Base-by-base conservation (phyloP, 1,140 invertebrate genomes). In the Micrasema longulum region DNA sequence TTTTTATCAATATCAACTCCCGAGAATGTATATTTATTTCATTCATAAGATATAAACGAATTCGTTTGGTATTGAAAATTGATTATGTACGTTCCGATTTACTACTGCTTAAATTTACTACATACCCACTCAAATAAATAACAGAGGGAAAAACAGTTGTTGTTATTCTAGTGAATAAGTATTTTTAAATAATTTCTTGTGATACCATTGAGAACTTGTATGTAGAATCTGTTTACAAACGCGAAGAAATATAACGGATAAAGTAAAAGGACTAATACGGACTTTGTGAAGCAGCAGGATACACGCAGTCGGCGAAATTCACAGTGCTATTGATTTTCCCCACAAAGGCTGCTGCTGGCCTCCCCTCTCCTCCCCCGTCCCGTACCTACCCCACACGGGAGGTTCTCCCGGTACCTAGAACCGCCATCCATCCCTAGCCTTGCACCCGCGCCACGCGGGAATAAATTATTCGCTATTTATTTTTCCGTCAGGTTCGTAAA, bases 311-410 rank as follows among this genome's bases (percentile, higher is more conserved):
- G 48, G 48, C 20, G 48, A 52, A 20, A 52, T 52, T 23, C 48
- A 11, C 48, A 14, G 48, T 52, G 20, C 48, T 52, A 52, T 52
- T 52, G 48, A 52, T 52, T 52, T 52, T 52, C 48, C 48, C 48
- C 48, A 52, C 48, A 52, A 52, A 52, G 48, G 48, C 18, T 12
- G 48, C 11, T 20, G 48, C 16, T 18, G 48, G 14, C 23, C 48
- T 14, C 48, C 20, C 20, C 48, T 45, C n/a, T 45, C n/a, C 43
- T 14, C 43, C 43, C 43, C 18, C n/a, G 2, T 16, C 41, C 41
- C n/a, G 43, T n/a, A 45, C 43, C 43, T 45, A 14, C 48, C 12
- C 48, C 20, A 20, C 6, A 14, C 20, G 16, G 16, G 23, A 14
- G 16, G 11, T 20, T 1, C 20, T 1, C 48, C 14, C 18, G 0